These are phyloP conservation scores for Drosophila nebulosa DNA, from an alignment of 1,140 invertebrate genomes.

Conservation along the genomic window DNA sequence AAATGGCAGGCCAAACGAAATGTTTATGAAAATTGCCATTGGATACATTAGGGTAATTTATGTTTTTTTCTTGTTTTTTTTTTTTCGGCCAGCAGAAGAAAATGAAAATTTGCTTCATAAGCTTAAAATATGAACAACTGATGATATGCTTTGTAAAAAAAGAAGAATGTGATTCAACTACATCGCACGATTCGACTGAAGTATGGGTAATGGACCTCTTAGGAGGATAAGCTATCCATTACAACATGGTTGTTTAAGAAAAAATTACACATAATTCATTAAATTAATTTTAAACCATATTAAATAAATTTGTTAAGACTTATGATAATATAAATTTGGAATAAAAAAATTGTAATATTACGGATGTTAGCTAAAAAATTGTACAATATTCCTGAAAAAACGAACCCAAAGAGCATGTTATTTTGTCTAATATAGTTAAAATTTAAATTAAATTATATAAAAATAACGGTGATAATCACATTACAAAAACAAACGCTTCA, in stretches of 20 bases:
- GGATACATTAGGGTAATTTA: conserved; percentile 9
- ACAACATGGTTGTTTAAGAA: not conserved
- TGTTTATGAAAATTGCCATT: conserved; percentile 45
- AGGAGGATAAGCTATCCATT: not conserved
- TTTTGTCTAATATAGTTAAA: too few relatives aligned
- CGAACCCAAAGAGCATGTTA: too few relatives aligned
- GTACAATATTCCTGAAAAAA: too few relatives aligned
- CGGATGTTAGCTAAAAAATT: too few relatives aligned
- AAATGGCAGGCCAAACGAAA: conserved; percentile 28
- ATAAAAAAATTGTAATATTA: too few relatives aligned
- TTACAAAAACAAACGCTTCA: too few relatives aligned
- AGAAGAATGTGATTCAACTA: not conserved
- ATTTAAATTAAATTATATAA: too few relatives aligned
- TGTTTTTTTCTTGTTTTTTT: not conserved
- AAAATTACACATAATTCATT: not conserved
- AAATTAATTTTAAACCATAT: too few relatives aligned
- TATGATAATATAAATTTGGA: too few relatives aligned
- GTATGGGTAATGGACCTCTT: not conserved
- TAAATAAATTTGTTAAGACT: too few relatives aligned
- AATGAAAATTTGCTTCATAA: conserved; percentile 44
- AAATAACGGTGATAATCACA: too few relatives aligned
- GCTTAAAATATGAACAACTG: conserved; percentile 28
- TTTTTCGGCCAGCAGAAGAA: not conserved
- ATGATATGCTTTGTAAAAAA: conserved; percentile 14
- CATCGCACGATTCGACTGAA: not conserved